phyloP scores from a whole-genome alignment of 1,140 invertebrate species.

The Zaprionus gabonicus region DNA sequence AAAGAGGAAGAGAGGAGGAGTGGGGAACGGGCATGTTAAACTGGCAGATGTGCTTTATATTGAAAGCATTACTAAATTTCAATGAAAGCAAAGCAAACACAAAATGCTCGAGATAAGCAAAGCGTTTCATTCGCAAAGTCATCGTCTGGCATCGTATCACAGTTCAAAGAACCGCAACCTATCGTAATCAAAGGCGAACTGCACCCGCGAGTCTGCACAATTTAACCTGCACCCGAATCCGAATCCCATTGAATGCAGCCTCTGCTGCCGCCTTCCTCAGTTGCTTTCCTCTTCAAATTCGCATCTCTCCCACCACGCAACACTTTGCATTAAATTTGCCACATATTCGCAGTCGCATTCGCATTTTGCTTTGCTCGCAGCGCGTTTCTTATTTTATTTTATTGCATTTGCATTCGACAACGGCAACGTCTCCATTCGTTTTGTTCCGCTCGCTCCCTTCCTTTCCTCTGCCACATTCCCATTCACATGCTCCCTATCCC shows the following conservation, averaged over 20 bases:
- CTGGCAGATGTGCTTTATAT: too few species aligned
- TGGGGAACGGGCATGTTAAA: background rate
- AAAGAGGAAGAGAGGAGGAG: background rate
- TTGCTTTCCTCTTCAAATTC: too few species aligned
- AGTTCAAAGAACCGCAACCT: conserved; percentile 41
- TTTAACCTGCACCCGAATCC: conserved; percentile 40
- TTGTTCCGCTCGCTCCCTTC: conserved; percentile 30
- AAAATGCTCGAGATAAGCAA: conserved; percentile 8
- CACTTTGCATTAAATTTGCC: conserved; percentile 51
- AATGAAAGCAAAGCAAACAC: background rate
- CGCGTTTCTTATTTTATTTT: conserved; percentile 55
- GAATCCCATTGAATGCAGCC: conserved; percentile 18
- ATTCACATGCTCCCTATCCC: conserved; percentile 6
- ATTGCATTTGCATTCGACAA: conserved; percentile 67
- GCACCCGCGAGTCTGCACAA: conserved; percentile 27
- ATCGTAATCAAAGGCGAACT: conserved; percentile 28
- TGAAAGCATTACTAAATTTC: background rate
- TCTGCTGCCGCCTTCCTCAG: background rate
- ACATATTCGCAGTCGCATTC: conserved; percentile 44
- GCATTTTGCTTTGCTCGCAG: conserved; percentile 31
- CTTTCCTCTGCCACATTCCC: conserved; percentile 22
- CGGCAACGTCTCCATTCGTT: conserved; percentile 14
- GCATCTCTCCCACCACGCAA: background rate
- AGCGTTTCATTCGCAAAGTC: conserved; percentile 3
- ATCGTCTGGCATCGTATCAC: conserved; percentile 14